Evolutionary conservation across 92 coral and sea anemone species (phyloP), one percentile per base, ranked within the genome.

Genomic region (Actinernus sp.): DNA sequence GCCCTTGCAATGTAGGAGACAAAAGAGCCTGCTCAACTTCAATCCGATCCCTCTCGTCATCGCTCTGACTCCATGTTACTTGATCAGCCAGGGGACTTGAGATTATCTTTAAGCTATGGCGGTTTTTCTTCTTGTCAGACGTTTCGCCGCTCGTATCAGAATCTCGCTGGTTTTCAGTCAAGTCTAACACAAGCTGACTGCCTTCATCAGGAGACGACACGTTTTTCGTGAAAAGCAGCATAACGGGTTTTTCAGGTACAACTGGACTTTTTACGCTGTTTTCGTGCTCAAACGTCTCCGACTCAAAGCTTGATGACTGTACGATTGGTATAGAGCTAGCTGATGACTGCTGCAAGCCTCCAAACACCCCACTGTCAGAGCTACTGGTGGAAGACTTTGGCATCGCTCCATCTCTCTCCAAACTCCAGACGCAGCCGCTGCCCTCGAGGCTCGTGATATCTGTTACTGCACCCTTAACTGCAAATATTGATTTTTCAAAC

Each of bases 1-100:
- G 11, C 43, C 61, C 50, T 20, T 52, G 16, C 20, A 90, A 45
- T 7, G 89, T 45, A 0, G 92, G 96, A 2, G 92, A 85, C 59
- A 43, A 21, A 11, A 80, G 63, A 4, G 89, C 92, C 16, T 57
- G 28, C 55, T 63, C 37, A 4, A 50, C 59, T 51, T 85, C 91
- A 6, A 17, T 31, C 25, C 41, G 55, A 13, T 30, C 68, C 9
- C 8, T 24, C 31, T 49, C 41, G 11, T 57, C 77, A 23, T 37
- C 64, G 8, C 33, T 63, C 45, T 49, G 14, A 13, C 11, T 16
- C 27, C 14, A 28, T 2, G 11, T 54, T 4, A 25, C 16, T 1
- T 40, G 9, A 30, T 50, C 49, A 3, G 5, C 11, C 11, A 17
- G 8, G 10, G 4, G 10, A 34, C 14, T 34, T 34, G 6, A 14